Evolutionary conservation across 2,888 invertebrate genomes (phyloP).

Genomic region (Rhogogaster chlorosoma): DNA sequence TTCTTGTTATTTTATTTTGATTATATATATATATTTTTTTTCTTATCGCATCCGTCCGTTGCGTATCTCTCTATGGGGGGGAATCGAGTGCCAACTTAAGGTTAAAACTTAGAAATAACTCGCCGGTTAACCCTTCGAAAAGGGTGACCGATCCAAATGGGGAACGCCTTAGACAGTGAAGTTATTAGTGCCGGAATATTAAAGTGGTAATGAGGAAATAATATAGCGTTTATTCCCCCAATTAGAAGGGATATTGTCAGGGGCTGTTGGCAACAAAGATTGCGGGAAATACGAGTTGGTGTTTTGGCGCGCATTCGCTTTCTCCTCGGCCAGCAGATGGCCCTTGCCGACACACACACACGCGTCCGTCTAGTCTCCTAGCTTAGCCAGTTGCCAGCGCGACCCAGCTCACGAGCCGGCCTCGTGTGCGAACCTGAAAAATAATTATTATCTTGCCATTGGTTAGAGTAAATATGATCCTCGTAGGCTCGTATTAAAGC

Average conservation of each 20-base stretch:
- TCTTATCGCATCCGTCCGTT: conserved; percentile 23
- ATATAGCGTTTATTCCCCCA: background rate
- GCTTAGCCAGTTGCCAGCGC: conserved; percentile 68
- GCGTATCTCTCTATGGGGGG: conserved; percentile 47
- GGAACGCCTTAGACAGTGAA: background rate
- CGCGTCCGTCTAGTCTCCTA: conserved; percentile 58
- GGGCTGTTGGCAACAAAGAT: conserved; percentile 65
- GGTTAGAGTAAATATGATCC: conserved; percentile 53
- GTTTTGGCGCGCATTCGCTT: conserved; percentile 75
- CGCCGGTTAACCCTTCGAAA: conserved; percentile 31
- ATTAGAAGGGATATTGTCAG: conserved; percentile 46
- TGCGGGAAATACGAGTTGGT: conserved; percentile 68
- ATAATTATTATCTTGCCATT: conserved; percentile 58
- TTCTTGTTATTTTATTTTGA: conserved; percentile 7
- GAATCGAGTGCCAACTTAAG: conserved; percentile 44
- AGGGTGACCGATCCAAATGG: conserved; percentile 23
- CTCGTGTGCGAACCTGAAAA: conserved; percentile 69
- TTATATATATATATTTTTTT: background rate
- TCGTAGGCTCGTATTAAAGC: conserved; percentile 55
- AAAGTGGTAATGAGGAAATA: background rate
- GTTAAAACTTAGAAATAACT: conserved; percentile 8
- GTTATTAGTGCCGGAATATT: background rate
- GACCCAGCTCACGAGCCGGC: conserved; percentile 72
- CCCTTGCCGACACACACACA: conserved; percentile 68
- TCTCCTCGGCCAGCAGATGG: conserved; percentile 73